Evolutionary conservation across 2,888 invertebrate species (phyloP), one percentile per base, ranked within the genome.

Genomic region (Rhodophaea formosa): DNA sequence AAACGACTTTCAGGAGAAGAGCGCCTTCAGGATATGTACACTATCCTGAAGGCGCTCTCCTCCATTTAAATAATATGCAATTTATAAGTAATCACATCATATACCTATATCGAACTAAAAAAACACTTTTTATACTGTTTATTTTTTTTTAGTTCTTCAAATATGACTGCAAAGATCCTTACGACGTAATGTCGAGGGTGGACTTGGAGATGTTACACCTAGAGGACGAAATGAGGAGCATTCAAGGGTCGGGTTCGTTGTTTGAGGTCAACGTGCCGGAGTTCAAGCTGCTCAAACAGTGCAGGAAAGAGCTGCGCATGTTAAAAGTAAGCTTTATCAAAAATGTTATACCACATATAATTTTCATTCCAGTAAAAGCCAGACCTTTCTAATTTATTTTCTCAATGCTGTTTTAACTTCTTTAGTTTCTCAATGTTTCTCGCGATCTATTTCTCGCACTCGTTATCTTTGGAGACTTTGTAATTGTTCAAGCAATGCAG

Each of bases 191-290:
- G 79, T 95, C 97, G 69, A 93, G 95, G 72, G 95, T 96, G 16
- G 95, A 97, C 78, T 92, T 91, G 57, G 96, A 97, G 79, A 94
- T 98, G 67, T 76, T 91, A n/a, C 92, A 93, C 66, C 90, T 98
- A 71, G 98, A 99, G 84, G 93, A 93, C 46, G 96, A 97, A 76
- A 98, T 98, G 97, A 92, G 91, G 60, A 93, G 94, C 43, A 95
- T 99, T 65, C 96, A 97, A 73, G 95, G 96, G 67, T 97, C 98
- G 5, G 98, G 98, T 0, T 96, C 96, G 2, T 89, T 99, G 46
- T 99, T 99, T 87, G 99, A 99, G 91, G 98, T 99, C 0, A 96
- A 94, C 70, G 96, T 98, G 15, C 97, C 98, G 0, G 98, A 99
- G 80, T 99, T 98, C 78, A 98, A 98, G 77, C 93, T 97, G 62